Base-by-base conservation (phyloP, 2,113 vertebrate species). In the Myrmophylax atrothorax region DNA sequence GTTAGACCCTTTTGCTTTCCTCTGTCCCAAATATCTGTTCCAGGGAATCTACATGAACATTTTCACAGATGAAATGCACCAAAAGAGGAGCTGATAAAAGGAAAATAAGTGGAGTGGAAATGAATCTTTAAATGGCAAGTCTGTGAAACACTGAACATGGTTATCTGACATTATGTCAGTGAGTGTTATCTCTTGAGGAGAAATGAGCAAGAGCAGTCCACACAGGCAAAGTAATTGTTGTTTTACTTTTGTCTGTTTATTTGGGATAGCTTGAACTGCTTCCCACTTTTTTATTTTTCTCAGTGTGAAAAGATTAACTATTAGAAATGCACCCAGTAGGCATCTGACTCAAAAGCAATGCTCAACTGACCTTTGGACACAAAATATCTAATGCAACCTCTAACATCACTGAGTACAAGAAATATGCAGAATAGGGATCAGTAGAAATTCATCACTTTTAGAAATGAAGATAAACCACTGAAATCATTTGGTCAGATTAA, bases 161-260 rank as follows among this genome's bases (percentile, higher is more conserved):
- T 96, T 97, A 97, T 96, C 95, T 97, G 94, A 94, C 79, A 17
- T 85, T 88, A 70, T 95, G 97, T 97, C 94, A 92, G 68, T 85
- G 81, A 69, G 62, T 90, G 91, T 96, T 97, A 95, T 96, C 96
- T 96, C 81, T 95, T 73, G 35, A 69, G 79, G 55, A 97, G 93
- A 95, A 96, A 96, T 91, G 77, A 97, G 58, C 92, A 96, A 96
- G 85, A 97, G 80, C 90, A 95, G 70, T 89, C 94, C 56, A 53
- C 50, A 77, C 10, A 55, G 67, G 64, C 75, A 75, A 95, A 96
- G 77, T 79, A 73, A 96, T 91, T 90, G 80, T 96, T 96, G 40
- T 85, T 97, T 97, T 93, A 80, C 70, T 94, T 95, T 87, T 89
- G 37, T 93, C 83, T 97, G 87, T 97, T 96, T 97, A 94, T 96